A percentile compares a stretch with the other conserved stretches of the same genome.
Conservation (phyloP, 2,888 invertebrate species). For the Smittia sp. region DNA sequence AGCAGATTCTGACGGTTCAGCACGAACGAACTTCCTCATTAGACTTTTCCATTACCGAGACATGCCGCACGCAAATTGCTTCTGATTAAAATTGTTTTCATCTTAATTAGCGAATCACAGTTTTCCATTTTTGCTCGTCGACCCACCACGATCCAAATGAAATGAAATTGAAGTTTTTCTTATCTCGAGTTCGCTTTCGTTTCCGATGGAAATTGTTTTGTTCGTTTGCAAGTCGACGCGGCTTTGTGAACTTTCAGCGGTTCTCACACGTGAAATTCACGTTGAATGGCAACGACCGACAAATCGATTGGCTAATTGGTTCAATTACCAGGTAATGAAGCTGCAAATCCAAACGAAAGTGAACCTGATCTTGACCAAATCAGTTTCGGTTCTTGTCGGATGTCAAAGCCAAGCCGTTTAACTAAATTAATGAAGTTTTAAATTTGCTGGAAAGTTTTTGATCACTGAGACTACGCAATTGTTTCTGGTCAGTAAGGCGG, state of each 20-base stretch:
- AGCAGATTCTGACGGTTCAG: neutral
- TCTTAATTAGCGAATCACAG: neutral
- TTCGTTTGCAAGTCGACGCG: neutral
- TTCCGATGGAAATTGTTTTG: neutral
- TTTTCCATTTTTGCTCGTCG: neutral
- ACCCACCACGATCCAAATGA: neutral
- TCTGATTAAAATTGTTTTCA: neutral
- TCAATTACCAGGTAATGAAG: neutral
- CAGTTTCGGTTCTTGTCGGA: neutral
- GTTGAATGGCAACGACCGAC: neutral
- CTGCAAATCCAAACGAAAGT: neutral
- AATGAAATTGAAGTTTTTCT: neutral
- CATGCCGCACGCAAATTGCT: neutral
- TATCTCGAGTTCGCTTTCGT: neutral
- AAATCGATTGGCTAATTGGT: neutral
- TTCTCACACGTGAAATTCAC: slow-evolving; percentile 2
- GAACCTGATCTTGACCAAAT: neutral
- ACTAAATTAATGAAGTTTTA: neutral
- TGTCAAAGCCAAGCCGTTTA: neutral
- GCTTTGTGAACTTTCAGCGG: neutral
- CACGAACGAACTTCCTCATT: neutral
- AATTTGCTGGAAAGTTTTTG: neutral
- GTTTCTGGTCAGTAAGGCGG: neutral
- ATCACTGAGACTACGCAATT: neutral
- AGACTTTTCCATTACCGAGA: neutral